Base-by-base conservation (phyloP, 2,113 vertebrate genomes). In the Tetraodon nigroviridis region DNA sequence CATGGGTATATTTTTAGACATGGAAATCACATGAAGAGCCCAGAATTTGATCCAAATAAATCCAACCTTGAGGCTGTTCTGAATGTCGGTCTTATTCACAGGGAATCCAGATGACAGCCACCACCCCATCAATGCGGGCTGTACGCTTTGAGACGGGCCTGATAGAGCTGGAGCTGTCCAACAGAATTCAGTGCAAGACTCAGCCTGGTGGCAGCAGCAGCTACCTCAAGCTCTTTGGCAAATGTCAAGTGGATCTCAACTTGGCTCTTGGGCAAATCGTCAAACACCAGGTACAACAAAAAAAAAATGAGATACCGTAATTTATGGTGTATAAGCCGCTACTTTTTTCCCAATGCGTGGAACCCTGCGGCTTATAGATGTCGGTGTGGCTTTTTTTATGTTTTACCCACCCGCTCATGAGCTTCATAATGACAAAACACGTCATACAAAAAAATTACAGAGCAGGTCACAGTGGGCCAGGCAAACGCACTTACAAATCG, bases 51-150 rank as follows among this genome's bases (percentile, higher is more conserved):
- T 27, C 24, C 32, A 37, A 37, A 37, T 37, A 8, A 11, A 37
- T 37, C 8, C 7, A 37, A 37, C 8, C 6, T 8, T 37, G 32
- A 37, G 32, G 32, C 2, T 37, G 16, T 44, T 44, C 42, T 44
- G 42, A 44, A 44, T 18, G 12, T 46, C 8, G 8, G 10, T 8
- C 11, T 37, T 37, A 37, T 37, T 66, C 20, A 20, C 69, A 99
- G 97, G 97, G 97, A 32, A 96, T 99, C 82, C 97, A 99, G 55
- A 94, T 99, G 86, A 99, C 97, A 1, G 97, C 97, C 41, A 98
- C 97, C 40, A 99, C 97, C 55, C 96, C 97, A 3, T 98, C 96
- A 0, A 99, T 99, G 97, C 90, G 95, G 63, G 97, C 97, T 0
- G 95, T 99, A 55, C 92, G 97, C 42, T 97, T 98, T 70, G 97